A percentile compares a stretch with the other conserved stretches of the same genome.
These are phyloP conservation scores for Aphis craccivora DNA, from an alignment of 1,140 invertebrate genomes.

Conservation along the genomic window DNA sequence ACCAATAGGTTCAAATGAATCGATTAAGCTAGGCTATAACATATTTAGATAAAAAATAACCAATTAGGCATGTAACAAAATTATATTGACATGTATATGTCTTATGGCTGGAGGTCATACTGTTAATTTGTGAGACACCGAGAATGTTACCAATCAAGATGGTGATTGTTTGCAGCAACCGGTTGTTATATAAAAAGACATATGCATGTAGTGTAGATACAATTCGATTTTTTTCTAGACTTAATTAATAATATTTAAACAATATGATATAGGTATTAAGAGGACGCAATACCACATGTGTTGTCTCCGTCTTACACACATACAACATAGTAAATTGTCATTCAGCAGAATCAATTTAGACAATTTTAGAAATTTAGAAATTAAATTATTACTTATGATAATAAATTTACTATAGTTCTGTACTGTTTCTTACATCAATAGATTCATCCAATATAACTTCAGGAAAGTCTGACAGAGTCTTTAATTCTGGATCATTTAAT, in stretches of 20 bases:
- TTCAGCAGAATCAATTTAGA: too few species aligned
- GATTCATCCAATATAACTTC: not conserved
- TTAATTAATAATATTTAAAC: not conserved
- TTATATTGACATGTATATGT: too few species aligned
- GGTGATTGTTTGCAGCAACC: too few species aligned
- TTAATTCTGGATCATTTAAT: slow-evolving; percentile 4
- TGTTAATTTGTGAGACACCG: too few species aligned
- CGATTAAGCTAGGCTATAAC: not conserved
- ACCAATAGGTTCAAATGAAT: not conserved
- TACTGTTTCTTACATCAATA: slow-evolving; percentile 29
- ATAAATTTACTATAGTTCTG: not conserved
- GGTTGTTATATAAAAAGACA: too few species aligned
- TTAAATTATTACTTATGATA: not conserved
- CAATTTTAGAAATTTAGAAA: too few species aligned
- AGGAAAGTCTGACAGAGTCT: not conserved
- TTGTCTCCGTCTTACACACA: too few species aligned
- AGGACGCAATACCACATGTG: too few species aligned
- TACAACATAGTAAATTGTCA: too few species aligned
- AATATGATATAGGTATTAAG: not conserved
- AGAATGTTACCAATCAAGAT: too few species aligned
- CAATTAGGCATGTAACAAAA: not conserved
- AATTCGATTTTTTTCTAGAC: not conserved
- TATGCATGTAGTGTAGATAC: too few species aligned
- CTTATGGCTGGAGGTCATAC: too few species aligned
- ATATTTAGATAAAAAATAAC: not conserved